A percentile compares a stretch with the other conserved stretches of the same genome.
These are phyloP conservation scores for Accipiter virgatus DNA, from an alignment of 2,113 vertebrate genomes.

Conservation along the genomic window DNA sequence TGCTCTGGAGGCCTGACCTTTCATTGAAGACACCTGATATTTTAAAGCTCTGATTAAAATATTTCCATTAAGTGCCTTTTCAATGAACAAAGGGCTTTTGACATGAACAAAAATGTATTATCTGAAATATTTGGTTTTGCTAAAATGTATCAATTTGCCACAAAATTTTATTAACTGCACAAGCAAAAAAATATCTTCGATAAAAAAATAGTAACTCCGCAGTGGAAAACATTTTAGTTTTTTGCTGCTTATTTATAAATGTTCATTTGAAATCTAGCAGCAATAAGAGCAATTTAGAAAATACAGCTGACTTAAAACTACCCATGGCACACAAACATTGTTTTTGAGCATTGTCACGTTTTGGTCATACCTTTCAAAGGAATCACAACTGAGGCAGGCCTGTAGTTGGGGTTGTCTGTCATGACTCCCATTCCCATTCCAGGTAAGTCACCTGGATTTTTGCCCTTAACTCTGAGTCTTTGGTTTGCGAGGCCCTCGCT, in stretches of 20 bases:
- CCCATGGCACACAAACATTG: background rate
- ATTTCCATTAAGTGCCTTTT: conserved; percentile 8
- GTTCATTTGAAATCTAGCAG: background rate
- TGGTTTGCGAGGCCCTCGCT: accelerated
- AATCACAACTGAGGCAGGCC: background rate
- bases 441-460: background rate
- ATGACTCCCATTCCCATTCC: accelerated
- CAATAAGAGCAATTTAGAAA: background rate
- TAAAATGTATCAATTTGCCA: background rate
- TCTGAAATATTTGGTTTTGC: background rate
- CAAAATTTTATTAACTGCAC: background rate
- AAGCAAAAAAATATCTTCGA: background rate
- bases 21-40: background rate
- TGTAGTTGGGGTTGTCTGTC: accelerated
- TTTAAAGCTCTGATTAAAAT: conserved; percentile 32
- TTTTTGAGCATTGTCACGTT: accelerated
- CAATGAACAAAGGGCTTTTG: background rate
- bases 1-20: conserved; percentile 34
- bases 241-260: background rate
- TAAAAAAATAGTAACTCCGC: background rate
- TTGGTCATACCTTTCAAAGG: background rate
- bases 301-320: background rate
- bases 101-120: background rate
- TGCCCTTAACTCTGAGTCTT: background rate
- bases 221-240: background rate